phyloP scores from a whole-genome alignment of 92 coral and sea anemone species.

The Muricea muricata region DNA sequence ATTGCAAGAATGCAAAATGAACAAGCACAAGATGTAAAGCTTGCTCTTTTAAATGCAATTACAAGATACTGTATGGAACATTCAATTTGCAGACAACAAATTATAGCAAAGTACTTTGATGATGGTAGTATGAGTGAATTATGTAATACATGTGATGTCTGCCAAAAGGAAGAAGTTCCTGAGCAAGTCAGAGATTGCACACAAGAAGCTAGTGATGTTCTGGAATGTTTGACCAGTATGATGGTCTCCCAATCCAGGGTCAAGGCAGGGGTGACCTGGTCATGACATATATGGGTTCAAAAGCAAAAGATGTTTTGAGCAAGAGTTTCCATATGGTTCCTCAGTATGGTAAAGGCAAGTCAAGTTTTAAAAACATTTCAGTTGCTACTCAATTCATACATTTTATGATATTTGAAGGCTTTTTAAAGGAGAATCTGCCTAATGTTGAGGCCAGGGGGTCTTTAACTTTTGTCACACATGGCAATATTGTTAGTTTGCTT shows the following conservation, averaged over 20 bases:
- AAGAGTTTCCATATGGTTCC: slow-evolving; percentile 41
- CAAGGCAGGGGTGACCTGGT: slow-evolving; percentile 40
- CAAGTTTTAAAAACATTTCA: slow-evolving; percentile 15
- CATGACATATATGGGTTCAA: slow-evolving; percentile 58
- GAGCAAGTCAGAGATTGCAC: slow-evolving; percentile 39
- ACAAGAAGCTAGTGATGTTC: slow-evolving; percentile 30
- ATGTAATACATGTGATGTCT: slow-evolving; percentile 45
- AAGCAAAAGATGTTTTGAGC: slow-evolving; percentile 33
- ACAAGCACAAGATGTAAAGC: background rate
- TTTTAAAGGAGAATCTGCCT: slow-evolving; percentile 39
- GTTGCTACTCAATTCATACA: slow-evolving; percentile 40
- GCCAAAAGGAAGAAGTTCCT: slow-evolving; percentile 26
- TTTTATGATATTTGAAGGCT: slow-evolving; percentile 50
- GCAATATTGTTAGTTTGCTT: slow-evolving; percentile 35
- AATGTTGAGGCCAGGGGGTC: slow-evolving; percentile 34
- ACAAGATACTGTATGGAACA: slow-evolving; percentile 44
- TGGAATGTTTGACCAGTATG: slow-evolving; percentile 30
- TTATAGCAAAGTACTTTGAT: slow-evolving; percentile 44
- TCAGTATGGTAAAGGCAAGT: slow-evolving; percentile 59
- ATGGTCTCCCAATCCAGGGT: slow-evolving; percentile 21
- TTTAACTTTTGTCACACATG: slow-evolving; percentile 39
- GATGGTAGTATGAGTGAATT: slow-evolving; percentile 35
- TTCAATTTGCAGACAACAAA: slow-evolving; percentile 27
- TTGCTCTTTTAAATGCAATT: slow-evolving; percentile 25
- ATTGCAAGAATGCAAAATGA: background rate